Evolutionary conservation across 2,888 invertebrate species (phyloP), one percentile per base, ranked within the genome.

Genomic region (Folsomia candida): DNA sequence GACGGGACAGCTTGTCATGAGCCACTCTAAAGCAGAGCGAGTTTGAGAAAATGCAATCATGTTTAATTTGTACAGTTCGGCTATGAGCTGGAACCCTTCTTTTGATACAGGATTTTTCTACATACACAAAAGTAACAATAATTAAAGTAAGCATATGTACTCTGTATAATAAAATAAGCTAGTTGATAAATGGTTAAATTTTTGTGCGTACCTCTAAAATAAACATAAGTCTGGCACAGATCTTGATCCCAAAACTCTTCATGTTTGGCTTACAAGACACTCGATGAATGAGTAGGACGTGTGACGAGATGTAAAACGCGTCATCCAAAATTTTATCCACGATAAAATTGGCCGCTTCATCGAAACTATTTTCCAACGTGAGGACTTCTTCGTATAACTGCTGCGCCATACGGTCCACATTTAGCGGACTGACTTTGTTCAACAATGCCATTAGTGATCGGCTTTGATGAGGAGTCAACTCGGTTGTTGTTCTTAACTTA

Each of bases 391-490:
- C 62, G 25, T 68, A 71, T 22, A 76, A 58, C 37, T 76, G 73
- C 4, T 70, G 72, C 2, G 76, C 71, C 68, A 79, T 76, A 51
- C 74, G 71, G 24, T 75, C 73, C 64, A 79, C 62, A 60, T 77
- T 78, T 14, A 70, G 70, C 11, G 78, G 73, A 18, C 74, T 76
- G 18, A 79, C 78, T 76, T 76, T 77, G 67, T 79, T 79, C 51
- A 79, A 27, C 22, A 75, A 54, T 18, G 70, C 72, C 57, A 72
- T 72, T 26, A 74, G 37, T 27, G 72, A 67, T 11, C 74, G 60
- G 11, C 71, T 64, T 51, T 64, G 64, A 22, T 64, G 26, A 4
- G 51, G 51, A 22, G 64, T 64, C 28, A 64, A 24, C 25, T 51
- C 64, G 9, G 18, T 18, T 2, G 14, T 64, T 24, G 9, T 18